phyloP scores from a whole-genome alignment of 2,888 invertebrate species.

The Sarcophaga carnaria region DNA sequence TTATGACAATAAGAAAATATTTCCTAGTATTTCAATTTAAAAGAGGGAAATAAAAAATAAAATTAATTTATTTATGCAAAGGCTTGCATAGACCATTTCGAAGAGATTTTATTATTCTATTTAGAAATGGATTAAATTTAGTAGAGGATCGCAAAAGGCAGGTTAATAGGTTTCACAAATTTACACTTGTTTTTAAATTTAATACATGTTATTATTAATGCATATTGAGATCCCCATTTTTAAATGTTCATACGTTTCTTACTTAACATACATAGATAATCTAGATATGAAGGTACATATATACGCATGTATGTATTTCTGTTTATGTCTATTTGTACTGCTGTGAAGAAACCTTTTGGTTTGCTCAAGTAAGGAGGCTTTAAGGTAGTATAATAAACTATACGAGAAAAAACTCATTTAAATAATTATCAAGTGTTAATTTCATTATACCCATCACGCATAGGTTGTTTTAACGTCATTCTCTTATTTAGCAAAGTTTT shows the following conservation, averaged over 20 bases:
- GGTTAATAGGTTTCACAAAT: too few relatives aligned
- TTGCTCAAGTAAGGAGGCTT: too few relatives aligned
- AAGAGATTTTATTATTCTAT: not conserved
- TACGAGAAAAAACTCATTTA: conserved; percentile 1
- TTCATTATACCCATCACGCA: conserved; percentile 22
- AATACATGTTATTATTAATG: too few relatives aligned
- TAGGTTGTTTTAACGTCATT: too few relatives aligned
- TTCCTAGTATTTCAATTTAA: conserved; percentile 43
- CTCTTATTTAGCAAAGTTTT: too few relatives aligned
- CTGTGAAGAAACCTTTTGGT: not conserved
- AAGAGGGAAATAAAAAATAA: conserved; percentile 9
- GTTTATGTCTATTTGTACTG: too few relatives aligned
- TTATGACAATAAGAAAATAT: conserved; percentile 6
- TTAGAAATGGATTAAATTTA: not conserved
- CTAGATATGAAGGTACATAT: too few relatives aligned
- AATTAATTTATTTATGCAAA: conserved; percentile 26
- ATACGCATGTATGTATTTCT: too few relatives aligned
- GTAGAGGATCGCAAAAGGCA: not conserved
- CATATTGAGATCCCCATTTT: too few relatives aligned
- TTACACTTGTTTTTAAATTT: too few relatives aligned
- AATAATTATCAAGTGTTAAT: conserved; percentile 46
- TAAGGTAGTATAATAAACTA: conserved; percentile 5
- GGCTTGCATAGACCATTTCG: conserved; percentile 19
- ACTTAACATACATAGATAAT: too few relatives aligned
- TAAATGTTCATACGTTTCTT: too few relatives aligned